Evolutionary conservation across 2,888 invertebrate genomes (phyloP).

Genomic region (Chrysodeixis includens): DNA sequence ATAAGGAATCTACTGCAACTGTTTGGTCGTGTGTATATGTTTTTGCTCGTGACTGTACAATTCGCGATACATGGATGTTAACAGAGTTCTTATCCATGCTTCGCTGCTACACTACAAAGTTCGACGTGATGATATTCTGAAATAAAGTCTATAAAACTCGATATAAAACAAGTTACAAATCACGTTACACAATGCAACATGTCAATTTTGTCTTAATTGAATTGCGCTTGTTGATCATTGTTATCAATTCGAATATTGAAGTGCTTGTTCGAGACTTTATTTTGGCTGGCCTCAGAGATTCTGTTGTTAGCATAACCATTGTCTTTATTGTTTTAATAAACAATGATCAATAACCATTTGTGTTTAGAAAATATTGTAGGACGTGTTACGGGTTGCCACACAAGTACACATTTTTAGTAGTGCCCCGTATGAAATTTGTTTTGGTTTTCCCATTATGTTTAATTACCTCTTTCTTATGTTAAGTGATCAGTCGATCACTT

Average conservation of each 20-base stretch:
- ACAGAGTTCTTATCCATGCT: background rate
- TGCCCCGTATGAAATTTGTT: background rate
- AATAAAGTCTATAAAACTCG: background rate
- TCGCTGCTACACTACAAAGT: background rate
- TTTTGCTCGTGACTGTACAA: too few species aligned
- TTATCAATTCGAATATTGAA: background rate
- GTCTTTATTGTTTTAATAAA: conserved; percentile 31
- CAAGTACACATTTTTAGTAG: background rate
- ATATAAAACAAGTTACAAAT: background rate
- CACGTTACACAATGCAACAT: background rate
- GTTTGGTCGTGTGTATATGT: too few species aligned
- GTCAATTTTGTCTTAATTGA: background rate
- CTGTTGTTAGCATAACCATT: conserved; percentile 16
- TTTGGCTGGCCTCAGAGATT: background rate
- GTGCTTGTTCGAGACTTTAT: background rate
- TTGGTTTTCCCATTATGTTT: conserved; percentile 7
- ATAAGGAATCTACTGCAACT: too few species aligned
- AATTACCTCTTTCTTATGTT: conserved; percentile 4
- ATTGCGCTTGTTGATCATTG: conserved; percentile 1
- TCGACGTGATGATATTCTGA: background rate
- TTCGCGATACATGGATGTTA: too few species aligned
- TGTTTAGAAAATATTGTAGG: conserved; percentile 30
- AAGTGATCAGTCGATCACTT: background rate
- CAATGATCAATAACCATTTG: conserved; percentile 38
- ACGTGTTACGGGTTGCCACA: background rate